Conservation (phyloP, 2,797 vertebrate species). For the Paguma larvata region DNA sequence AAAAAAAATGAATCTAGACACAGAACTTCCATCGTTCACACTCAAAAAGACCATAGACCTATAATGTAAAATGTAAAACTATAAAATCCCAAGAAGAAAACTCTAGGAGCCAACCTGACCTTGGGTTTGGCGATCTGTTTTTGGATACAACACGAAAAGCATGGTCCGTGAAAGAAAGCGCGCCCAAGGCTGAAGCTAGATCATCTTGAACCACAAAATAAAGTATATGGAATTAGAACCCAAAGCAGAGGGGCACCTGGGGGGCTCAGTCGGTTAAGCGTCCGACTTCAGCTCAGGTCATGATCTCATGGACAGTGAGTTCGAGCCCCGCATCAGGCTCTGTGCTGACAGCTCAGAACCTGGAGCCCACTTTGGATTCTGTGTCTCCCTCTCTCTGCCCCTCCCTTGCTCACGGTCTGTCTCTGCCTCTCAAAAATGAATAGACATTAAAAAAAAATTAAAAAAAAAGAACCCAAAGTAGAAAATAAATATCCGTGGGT, state of each 20-base stretch:
- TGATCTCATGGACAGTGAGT: no score
- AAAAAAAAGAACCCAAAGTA: background rate
- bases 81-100: background rate
- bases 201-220: background rate
- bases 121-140: background rate
- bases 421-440: no score
- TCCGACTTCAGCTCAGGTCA: no score
- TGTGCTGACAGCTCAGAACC: no score
- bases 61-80: background rate
- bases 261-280: no score
- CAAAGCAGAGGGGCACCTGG: background rate
- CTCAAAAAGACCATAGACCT: background rate
- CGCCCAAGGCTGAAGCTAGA: background rate
- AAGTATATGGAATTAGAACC: background rate
- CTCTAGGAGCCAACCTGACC: background rate
- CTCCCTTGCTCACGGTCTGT: no score
- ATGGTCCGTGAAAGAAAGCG: background rate
- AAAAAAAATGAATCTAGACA: background rate
- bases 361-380: no score
- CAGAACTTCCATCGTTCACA: background rate
- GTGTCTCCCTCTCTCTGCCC: no score
- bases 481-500: conserved; percentile 11
- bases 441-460: no score
- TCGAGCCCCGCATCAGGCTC: no score
- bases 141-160: background rate